Base-by-base conservation (phyloP, 2,888 invertebrate genomes). In the Ischnus inquisitorius region DNA sequence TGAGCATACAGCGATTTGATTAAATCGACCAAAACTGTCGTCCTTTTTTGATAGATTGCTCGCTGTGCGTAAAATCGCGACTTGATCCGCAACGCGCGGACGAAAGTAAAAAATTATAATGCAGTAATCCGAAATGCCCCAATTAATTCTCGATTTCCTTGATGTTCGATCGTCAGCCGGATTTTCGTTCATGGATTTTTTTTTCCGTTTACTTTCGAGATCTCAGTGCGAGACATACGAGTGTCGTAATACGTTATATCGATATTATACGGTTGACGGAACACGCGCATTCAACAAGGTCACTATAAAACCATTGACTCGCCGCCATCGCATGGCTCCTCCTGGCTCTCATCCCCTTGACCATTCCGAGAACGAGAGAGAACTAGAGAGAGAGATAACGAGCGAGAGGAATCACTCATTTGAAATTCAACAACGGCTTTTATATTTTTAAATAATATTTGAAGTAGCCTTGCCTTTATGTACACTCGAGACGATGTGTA, bases 371-470 rank as follows among this genome's bases (percentile, higher is more conserved):
- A 51, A 16, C 16, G 51, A 19, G 2, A 51, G 19, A 6, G 51
- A 51, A 16, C 51, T 5, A 16, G n/a, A 46, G 46, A 46, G 14
- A 46, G 14, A 46, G n/a, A 46, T 6, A 48, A 5, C 14, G 48
- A 46, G 2, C 1, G 16, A 75, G 72, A 68, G 67, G 67, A 72
- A 77, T 79, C 57, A 54, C 83, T 83, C 79, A 79, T 83, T 83
- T 79, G n/a, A 67, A 83, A 79, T 83, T 83, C 83, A 83, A 80
- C 83, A 48, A 75, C 76, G 77, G 74, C 83, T 78, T 84, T 76
- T 85, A 83, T 83, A 86, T 85, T 86, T 86, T 87, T 85, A 83
- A 84, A 86, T 83, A 87, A 87, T 87, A 86, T 86, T 87, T 86
- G 77, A 85, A 79, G 83, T 85, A 79, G 79, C 86, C 86, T 84